Conservation (phyloP, 2,888 invertebrate genomes). For the Phengaris alcon region DNA sequence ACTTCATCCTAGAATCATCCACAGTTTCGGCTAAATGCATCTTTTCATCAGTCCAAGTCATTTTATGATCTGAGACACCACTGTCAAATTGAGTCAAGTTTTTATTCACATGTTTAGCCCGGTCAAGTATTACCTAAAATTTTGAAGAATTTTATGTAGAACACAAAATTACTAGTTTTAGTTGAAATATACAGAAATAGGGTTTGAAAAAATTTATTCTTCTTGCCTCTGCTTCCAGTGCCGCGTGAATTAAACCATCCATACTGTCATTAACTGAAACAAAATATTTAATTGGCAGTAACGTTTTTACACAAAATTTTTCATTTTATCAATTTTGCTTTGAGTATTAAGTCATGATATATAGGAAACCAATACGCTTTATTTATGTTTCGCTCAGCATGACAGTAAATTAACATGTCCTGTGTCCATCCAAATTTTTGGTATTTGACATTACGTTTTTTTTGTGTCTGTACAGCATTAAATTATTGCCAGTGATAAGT, state of each 20-base stretch:
- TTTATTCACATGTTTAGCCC: slow-evolving; percentile 75
- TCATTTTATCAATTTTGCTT: slow-evolving; percentile 69
- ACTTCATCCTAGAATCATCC: slow-evolving; percentile 73
- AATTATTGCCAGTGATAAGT: too few relatives aligned
- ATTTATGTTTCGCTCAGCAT: slow-evolving; percentile 78
- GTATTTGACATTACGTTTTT: too few relatives aligned
- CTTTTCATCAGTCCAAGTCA: slow-evolving; percentile 78
- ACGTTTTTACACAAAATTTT: slow-evolving; percentile 64
- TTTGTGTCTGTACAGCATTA: too few relatives aligned
- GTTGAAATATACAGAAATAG: slow-evolving; percentile 37
- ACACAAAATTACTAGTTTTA: slow-evolving; percentile 32
- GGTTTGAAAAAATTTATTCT: slow-evolving; percentile 57
- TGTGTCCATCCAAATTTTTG: too few relatives aligned
- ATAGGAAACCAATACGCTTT: slow-evolving; percentile 74
- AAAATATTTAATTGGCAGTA: slow-evolving; percentile 67
- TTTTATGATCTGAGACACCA: slow-evolving; percentile 75
- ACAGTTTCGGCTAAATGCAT: slow-evolving; percentile 73
- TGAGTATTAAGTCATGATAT: slow-evolving; percentile 78
- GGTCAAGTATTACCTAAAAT: slow-evolving; percentile 72
- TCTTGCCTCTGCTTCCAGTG: slow-evolving; percentile 76
- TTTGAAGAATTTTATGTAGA: slow-evolving; percentile 36
- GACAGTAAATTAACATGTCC: slow-evolving; percentile 78
- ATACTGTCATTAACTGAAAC: slow-evolving; percentile 76
- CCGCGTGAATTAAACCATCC: slow-evolving; percentile 80
- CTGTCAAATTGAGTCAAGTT: slow-evolving; percentile 69